Conservation (phyloP, 2,888 invertebrate species). For the Anorthoa munda region DNA sequence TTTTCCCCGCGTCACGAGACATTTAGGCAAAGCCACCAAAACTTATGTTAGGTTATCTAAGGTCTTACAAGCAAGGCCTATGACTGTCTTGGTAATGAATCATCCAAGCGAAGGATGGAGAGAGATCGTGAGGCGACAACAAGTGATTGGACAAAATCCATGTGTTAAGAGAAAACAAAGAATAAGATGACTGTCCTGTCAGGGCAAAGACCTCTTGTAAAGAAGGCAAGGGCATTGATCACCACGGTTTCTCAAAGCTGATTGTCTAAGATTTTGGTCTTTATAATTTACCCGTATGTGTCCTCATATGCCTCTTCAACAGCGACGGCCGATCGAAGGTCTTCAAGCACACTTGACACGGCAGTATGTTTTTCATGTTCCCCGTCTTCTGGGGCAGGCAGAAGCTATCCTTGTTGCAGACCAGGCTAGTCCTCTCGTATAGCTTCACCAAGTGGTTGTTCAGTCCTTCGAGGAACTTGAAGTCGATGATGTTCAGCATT, state of each 20-base stretch:
- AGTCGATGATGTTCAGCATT: conserved; percentile 81
- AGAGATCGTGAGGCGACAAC: too few species aligned
- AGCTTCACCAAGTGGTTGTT: conserved; percentile 85
- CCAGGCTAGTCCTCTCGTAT: conserved; percentile 82
- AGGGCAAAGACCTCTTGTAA: too few species aligned
- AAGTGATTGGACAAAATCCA: too few species aligned
- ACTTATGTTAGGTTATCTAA: too few species aligned
- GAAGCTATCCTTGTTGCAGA: conserved; percentile 69
- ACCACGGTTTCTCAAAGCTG: not conserved
- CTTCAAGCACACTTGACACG: conserved; percentile 92
- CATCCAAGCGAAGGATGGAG: too few species aligned
- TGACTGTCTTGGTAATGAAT: too few species aligned
- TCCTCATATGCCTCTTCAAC: conserved; percentile 92
- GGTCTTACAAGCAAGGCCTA: too few species aligned
- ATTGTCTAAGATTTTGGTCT: not conserved
- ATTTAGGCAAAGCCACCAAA: too few species aligned
- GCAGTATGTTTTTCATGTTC: conserved; percentile 81
- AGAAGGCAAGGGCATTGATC: too few species aligned
- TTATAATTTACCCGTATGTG: conserved; percentile 91
- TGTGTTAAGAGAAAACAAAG: too few species aligned
- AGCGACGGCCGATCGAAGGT: conserved; percentile 93
- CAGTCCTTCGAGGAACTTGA: conserved; percentile 84
- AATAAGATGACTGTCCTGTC: too few species aligned
- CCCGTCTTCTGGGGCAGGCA: conserved; percentile 65
- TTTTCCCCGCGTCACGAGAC: too few species aligned